phyloP scores from a whole-genome alignment of 2,888 invertebrate genomes.

The Peribatodes rhomboidaria region DNA sequence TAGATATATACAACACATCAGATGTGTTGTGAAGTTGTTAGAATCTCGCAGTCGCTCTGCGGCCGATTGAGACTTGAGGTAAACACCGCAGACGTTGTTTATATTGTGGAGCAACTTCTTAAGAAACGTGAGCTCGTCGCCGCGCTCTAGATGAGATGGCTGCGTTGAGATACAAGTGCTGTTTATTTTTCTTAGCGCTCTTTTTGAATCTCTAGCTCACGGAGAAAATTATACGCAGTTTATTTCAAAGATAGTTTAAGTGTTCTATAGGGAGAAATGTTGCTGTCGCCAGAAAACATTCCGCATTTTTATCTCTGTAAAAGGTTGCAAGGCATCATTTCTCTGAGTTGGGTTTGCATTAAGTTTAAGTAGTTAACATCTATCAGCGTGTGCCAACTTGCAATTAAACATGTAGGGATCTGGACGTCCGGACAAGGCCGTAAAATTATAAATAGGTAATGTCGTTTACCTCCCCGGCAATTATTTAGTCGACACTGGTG shows the following conservation, averaged over 20 bases:
- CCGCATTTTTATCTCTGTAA: constrained; percentile 45
- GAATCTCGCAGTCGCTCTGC: constrained; percentile 57
- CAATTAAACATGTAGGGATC: constrained; percentile 32
- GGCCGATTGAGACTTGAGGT: constrained; percentile 62
- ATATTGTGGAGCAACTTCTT: constrained; percentile 71
- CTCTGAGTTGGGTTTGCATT: constrained; percentile 27
- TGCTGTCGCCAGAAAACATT: constrained; percentile 46
- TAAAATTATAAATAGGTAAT: constrained; percentile 42
- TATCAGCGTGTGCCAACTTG: constrained; percentile 22
- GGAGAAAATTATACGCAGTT: constrained; percentile 73
- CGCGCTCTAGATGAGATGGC: constrained; percentile 76
- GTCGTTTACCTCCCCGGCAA: constrained; percentile 34
- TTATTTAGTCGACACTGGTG: constrained; percentile 38
- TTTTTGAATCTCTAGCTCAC: constrained; percentile 69
- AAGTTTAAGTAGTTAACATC: constrained; percentile 30
- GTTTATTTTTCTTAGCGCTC: constrained; percentile 76
- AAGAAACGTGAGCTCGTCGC: constrained; percentile 72
- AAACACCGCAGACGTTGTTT: constrained; percentile 74
- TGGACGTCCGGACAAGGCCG: constrained; percentile 15
- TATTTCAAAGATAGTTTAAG: constrained; percentile 68
- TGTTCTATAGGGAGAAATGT: constrained; percentile 49
- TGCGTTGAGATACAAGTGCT: constrained; percentile 79
- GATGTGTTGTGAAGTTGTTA: constrained; percentile 56
- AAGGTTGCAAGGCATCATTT: constrained; percentile 32
- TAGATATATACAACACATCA: constrained; percentile 39